Evolutionary conservation across 2,888 invertebrate genomes (phyloP).

Genomic region (Pristionchus fissidentatus): DNA sequence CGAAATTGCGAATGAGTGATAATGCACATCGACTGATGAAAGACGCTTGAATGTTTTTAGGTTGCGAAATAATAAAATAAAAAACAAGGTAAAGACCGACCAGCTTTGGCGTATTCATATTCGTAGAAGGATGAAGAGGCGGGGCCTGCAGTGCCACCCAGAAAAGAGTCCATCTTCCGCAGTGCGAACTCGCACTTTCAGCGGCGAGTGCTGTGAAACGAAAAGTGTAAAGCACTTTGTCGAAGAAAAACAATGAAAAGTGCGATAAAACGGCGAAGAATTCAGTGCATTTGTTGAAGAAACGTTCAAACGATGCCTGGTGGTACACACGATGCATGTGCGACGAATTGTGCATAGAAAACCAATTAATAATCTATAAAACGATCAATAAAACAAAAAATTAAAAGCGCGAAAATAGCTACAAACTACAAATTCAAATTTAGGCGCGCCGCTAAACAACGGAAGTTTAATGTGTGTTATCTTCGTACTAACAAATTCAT

Average conservation of each 20-base stretch:
- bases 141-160: background rate
- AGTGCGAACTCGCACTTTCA: background rate
- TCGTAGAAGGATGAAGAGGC: slow-evolving; percentile 18
- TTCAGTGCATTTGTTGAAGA: background rate
- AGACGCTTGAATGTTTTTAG: no score
- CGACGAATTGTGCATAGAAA: background rate
- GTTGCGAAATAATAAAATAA: no score
- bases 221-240: background rate
- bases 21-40: no score
- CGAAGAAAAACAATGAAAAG: background rate
- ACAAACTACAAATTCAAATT: slow-evolving; percentile 37
- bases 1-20: background rate
- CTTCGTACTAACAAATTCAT: background rate
- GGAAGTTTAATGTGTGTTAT: background rate
- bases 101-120: slow-evolving; percentile 40
- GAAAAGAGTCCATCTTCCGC: slow-evolving; percentile 39
- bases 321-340: no score
- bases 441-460: background rate
- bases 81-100: background rate
- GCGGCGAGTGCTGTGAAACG: background rate
- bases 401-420: background rate
- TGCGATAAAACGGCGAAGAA: background rate
- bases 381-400: background rate
- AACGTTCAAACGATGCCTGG: no score
- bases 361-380: background rate